Percentiles rank a stretch among this genome's conserved stretches.
Conservation (phyloP, 2,797 vertebrate genomes). For the Tokudaia tokunoshimensis region DNA sequence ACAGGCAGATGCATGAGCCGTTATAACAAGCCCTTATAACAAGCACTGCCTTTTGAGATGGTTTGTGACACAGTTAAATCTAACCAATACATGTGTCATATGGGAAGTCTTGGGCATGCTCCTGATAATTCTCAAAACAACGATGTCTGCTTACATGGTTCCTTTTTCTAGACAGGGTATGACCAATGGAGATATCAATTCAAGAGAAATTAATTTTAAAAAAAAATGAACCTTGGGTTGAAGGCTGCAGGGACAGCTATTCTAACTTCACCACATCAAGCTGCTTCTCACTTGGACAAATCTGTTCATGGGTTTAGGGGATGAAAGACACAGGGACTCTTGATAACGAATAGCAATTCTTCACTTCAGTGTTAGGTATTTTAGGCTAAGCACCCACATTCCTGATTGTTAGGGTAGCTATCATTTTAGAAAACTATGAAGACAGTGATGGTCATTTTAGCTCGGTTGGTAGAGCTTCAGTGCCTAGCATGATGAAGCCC, state of each 20-base stretch:
- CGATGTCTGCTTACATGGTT: not conserved
- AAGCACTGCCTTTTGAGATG: not conserved
- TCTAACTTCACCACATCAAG: not conserved
- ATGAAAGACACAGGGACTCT: not conserved
- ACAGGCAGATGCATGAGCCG: not conserved
- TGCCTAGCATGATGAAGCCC: not conserved
- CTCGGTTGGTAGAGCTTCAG: not conserved
- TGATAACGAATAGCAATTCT: not conserved
- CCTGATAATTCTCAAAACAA: not conserved
- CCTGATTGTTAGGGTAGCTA: not conserved
- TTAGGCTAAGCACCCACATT: not conserved
- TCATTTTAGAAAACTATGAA: not conserved
- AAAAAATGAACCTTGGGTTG: not conserved
- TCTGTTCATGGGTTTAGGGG: not conserved
- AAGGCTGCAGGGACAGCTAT: not conserved
- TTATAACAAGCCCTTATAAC: no score
- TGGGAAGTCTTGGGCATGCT: not conserved
- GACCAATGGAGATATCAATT: not conserved
- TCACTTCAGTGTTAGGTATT: not conserved
- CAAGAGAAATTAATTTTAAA: not conserved
- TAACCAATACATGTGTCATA: not conserved
- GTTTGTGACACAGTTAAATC: constrained; percentile 19
- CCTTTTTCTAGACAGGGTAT: not conserved
- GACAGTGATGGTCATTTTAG: not conserved
- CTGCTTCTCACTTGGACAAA: not conserved